Base-by-base conservation (phyloP, 2,113 vertebrate genomes). In the Gavia stellata region DNA sequence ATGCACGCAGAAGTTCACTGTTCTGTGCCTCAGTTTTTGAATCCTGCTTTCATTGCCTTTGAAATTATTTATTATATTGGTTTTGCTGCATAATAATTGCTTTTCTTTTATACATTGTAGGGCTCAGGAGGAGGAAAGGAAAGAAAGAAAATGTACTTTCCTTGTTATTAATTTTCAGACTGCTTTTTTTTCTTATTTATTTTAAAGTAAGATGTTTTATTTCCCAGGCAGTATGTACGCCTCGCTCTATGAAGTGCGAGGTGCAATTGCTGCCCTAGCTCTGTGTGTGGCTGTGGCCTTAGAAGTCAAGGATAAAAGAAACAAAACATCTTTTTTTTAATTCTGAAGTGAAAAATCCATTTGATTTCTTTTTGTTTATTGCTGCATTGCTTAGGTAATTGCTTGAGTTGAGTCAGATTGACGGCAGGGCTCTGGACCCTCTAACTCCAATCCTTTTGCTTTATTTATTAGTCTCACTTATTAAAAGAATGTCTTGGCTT, bases 191-290 rank as follows among this genome's bases (percentile, higher is more conserved):
- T 65, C 42, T 83, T 84, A 93, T 97, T 97, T 96, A 88, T 97
- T 96, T 95, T 94, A 59, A 93, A 95, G 83, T 73, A 97, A 96
- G 96, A 95, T 96, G 94, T 95, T 98, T 97, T 96, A 91, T 96
- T 96, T 97, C 88, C 81, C 81, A 94, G 89, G 75, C 95, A 95
- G 93, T 72, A 59, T 3, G 44, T 13, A 81, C 0, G 47, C 66
- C 61, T 75, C 36, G 23, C 83, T 97, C 81, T 73, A 95, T 94
- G 95, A 97, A 95, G 96, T 96, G 90, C 0, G 90, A 95, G 94
- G 75, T 90, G 44, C 77, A 50, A 49, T 55, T 73, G 85, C 86
- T 96, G 90, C 86, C 83, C 89, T 25, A 85, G 70, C 93, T 95
- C 83, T 34, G 85, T 94, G 83, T 96, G 86, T 96, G 90, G 94